Evolutionary conservation across 2,797 vertebrate species (phyloP).

Genomic region (Yasuhikotakia modesta): DNA sequence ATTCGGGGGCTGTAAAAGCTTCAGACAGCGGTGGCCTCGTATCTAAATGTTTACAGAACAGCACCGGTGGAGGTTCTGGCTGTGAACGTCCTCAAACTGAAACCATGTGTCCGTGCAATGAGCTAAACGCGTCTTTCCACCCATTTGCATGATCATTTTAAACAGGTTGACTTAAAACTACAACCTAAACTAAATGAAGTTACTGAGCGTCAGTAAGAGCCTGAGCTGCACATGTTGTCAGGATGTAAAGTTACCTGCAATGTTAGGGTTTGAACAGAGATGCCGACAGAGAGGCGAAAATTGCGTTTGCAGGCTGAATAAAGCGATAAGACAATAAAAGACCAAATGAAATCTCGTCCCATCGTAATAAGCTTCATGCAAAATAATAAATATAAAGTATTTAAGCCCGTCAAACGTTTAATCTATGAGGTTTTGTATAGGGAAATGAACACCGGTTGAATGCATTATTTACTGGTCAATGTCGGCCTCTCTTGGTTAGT

Average conservation of each 20-base stretch:
- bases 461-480: background rate
- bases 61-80: constrained; percentile 53
- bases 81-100: constrained; percentile 45
- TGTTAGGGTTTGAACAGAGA: no score
- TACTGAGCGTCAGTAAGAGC: no score
- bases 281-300: no score
- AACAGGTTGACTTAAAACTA: background rate
- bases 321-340: background rate
- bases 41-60: constrained; percentile 58
- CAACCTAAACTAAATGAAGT: no score
- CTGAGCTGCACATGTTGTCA: no score
- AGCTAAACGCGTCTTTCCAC: constrained; percentile 6
- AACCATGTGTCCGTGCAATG: constrained; percentile 56
- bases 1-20: constrained; percentile 27
- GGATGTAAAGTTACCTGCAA: no score
- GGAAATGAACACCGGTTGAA: no score
- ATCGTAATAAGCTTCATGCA: no score
- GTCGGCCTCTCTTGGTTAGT: background rate
- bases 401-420: no score
- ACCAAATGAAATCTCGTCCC: no score
- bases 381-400: no score
- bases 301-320: background rate
- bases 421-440: no score
- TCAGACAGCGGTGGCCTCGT: constrained; percentile 7
- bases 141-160: background rate